Evolutionary conservation across 1,140 invertebrate species (phyloP).

Genomic region (Sinonovacula constricta): DNA sequence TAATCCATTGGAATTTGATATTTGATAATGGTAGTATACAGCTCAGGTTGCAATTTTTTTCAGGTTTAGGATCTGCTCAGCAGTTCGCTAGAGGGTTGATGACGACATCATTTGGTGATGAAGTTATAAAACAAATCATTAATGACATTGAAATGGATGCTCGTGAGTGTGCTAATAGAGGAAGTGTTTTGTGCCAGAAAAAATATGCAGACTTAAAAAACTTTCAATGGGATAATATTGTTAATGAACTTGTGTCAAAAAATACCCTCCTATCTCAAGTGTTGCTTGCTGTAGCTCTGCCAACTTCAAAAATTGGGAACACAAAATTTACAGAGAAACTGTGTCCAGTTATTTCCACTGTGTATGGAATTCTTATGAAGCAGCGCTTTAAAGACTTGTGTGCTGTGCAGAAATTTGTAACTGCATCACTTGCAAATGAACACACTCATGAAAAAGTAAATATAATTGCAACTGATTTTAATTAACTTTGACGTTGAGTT

Average conservation of each 20-base stretch:
- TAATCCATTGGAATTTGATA: too few species aligned
- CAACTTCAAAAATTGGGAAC: not conserved
- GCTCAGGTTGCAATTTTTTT: not conserved
- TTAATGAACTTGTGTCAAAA: not conserved
- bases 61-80: conserved; percentile 6
- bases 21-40: too few species aligned
- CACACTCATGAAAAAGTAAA: conserved; percentile 15
- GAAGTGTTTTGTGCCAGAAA: conserved; percentile 2
- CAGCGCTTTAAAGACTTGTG: not conserved
- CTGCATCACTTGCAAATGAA: conserved; percentile 26
- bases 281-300: conserved; percentile 14
- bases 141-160: conserved; percentile 21
- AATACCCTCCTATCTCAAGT: conserved; percentile 5
- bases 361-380: conserved; percentile 17
- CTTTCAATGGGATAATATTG: conserved; percentile 5
- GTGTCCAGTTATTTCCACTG: not conserved
- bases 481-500: not conserved
- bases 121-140: conserved; percentile 1
- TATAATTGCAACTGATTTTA: not conserved
- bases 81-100: conserved; percentile 2
- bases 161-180: conserved; percentile 14
- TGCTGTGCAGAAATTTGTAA: not conserved
- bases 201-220: not conserved
- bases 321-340: not conserved
- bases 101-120: not conserved